These are phyloP conservation scores for Leptopilina drosophilae DNA, from an alignment of 2,888 invertebrate species.

Conservation along the genomic window DNA sequence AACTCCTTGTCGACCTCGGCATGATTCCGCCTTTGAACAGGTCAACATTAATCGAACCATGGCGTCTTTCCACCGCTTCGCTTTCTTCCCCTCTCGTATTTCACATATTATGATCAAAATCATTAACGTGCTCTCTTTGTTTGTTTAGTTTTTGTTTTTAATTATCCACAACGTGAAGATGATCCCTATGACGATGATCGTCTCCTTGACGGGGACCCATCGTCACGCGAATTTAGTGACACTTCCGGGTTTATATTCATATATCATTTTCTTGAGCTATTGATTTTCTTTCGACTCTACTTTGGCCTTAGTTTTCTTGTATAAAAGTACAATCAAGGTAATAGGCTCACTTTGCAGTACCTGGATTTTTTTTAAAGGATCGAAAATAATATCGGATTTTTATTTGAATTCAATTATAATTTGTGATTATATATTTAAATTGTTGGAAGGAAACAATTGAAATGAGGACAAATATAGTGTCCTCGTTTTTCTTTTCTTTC, in stretches of 20 bases:
- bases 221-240: slow-evolving; percentile 12
- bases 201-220: neutral
- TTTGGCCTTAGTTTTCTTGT: slow-evolving; percentile 2
- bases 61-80: slow-evolving; percentile 56
- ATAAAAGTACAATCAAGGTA: slow-evolving; percentile 10
- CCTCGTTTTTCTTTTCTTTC: no score
- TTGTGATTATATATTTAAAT: no score
- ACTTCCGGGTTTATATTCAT: slow-evolving; percentile 6
- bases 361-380: neutral
- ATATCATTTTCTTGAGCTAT: slow-evolving; percentile 54
- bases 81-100: slow-evolving; percentile 50
- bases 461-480: no score
- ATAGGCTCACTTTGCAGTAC: neutral
- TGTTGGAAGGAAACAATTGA: no score
- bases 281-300: slow-evolving; percentile 49
- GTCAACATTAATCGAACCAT: slow-evolving; percentile 44
- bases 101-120: slow-evolving; percentile 50
- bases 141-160: neutral
- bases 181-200: neutral
- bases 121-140: neutral
- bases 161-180: slow-evolving; percentile 30
- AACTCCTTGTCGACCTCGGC: slow-evolving; percentile 9
- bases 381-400: no score
- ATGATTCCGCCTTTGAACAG: slow-evolving; percentile 18
- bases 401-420: no score